A percentile compares a stretch with the other conserved stretches of the same genome.
Conservation (phyloP, 2,888 invertebrate genomes). For the Brenthis ino region DNA sequence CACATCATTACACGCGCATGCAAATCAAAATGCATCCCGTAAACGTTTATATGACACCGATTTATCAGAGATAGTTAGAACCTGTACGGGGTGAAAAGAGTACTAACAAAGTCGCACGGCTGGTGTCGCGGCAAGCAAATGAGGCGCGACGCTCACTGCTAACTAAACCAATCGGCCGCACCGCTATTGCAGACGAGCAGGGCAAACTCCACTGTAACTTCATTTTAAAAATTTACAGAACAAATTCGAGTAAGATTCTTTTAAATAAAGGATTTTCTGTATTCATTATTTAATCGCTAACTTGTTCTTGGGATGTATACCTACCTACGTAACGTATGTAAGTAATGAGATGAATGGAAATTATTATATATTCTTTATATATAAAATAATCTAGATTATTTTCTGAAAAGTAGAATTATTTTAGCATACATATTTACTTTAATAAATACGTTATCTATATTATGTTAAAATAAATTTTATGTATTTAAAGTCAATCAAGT, state of each 20-base stretch:
- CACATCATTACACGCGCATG: slow-evolving; percentile 33
- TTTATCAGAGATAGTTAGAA: slow-evolving; percentile 73
- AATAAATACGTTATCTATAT: too few relatives aligned
- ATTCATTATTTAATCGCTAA: too few relatives aligned
- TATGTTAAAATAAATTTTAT: not conserved
- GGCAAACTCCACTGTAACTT: slow-evolving; percentile 27
- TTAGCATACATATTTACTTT: too few relatives aligned
- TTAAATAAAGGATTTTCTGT: not conserved
- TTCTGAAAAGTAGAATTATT: too few relatives aligned
- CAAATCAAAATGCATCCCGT: slow-evolving; percentile 41
- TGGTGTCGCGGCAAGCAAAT: slow-evolving; percentile 70
- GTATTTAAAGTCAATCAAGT: not conserved
- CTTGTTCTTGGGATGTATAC: too few relatives aligned
- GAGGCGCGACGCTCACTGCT: slow-evolving; percentile 81
- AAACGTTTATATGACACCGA: slow-evolving; percentile 60
- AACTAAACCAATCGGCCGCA: slow-evolving; percentile 80
- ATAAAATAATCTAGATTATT: too few relatives aligned
- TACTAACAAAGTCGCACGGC: slow-evolving; percentile 70
- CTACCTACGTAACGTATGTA: too few relatives aligned
- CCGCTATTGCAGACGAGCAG: slow-evolving; percentile 54
- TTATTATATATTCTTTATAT: too few relatives aligned
- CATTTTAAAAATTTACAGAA: slow-evolving; percentile 7
- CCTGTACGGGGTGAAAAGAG: slow-evolving; percentile 72
- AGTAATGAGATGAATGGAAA: too few relatives aligned
- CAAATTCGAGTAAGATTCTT: slow-evolving; percentile 2